These are phyloP conservation scores for Parotia lawesii DNA, from an alignment of 2,113 vertebrate genomes.

Conservation along the genomic window DNA sequence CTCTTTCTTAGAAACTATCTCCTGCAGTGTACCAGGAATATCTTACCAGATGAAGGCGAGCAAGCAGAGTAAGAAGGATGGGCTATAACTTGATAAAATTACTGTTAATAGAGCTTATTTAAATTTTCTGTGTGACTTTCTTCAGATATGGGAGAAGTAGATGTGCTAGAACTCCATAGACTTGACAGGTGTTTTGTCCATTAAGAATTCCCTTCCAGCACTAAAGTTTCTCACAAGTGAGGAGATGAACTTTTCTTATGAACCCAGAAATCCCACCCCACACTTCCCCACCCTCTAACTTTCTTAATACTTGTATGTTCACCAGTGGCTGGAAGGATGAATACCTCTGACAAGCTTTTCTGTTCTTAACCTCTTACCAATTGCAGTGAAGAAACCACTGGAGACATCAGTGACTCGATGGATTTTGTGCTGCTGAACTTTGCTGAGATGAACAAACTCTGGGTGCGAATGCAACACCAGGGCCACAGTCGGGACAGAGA, in stretches of 20 bases:
- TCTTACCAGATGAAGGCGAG: constrained; percentile 94
- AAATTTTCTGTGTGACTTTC: not conserved
- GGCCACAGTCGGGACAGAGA: constrained; percentile 95
- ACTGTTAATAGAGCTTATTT: not conserved
- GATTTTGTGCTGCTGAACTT: constrained; percentile 98
- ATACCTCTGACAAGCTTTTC: not conserved
- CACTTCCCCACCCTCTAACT: not conserved
- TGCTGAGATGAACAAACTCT: constrained; percentile 98
- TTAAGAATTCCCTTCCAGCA: not conserved
- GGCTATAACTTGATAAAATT: not conserved
- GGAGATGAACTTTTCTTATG: not conserved
- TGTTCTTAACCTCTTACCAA: not conserved
- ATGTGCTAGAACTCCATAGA: not conserved
- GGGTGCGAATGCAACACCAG: constrained; percentile 99
- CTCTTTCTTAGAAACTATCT: constrained; percentile 97
- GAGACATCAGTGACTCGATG: constrained; percentile 94
- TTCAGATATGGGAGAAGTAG: not conserved
- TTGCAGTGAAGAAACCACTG: constrained; percentile 90
- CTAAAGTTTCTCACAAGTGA: not conserved
- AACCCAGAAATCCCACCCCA: not conserved
- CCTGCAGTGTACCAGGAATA: constrained; percentile 96
- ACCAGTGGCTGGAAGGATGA: not conserved
- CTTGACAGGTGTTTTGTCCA: not conserved
- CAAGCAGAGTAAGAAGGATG: constrained; percentile 84
- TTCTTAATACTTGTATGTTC: not conserved